Conservation (phyloP, 2,888 invertebrate species). For the Ochlodes sylvanus region DNA sequence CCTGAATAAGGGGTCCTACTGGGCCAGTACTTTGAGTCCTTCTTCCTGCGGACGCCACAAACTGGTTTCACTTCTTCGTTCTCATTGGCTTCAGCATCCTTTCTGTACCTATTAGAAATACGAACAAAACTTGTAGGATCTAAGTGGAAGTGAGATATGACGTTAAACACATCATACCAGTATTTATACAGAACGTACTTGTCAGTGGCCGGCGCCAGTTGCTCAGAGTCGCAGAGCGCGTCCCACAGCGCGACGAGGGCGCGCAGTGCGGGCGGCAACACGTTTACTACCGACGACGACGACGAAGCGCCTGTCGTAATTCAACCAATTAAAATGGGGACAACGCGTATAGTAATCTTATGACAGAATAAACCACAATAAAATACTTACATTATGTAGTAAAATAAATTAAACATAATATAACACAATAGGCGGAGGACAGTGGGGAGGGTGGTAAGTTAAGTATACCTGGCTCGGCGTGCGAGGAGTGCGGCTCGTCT, state of each 20-base stretch:
- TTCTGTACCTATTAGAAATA: constrained; percentile 53
- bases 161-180: too few relatives aligned
- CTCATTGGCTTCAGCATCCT: constrained; percentile 61
- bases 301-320: constrained; percentile 43
- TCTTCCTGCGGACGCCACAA: constrained; percentile 59
- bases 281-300: constrained; percentile 85
- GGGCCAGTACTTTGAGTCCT: constrained; percentile 58
- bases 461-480: constrained; percentile 26
- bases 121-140: too few relatives aligned
- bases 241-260: constrained; percentile 97
- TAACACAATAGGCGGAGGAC: too few relatives aligned
- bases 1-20: constrained; percentile 62
- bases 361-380: too few relatives aligned
- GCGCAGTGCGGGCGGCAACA: constrained; percentile 94
- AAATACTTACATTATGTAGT: too few relatives aligned
- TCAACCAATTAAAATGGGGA: too few relatives aligned
- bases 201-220: constrained; percentile 68
- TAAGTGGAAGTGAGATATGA: too few relatives aligned
- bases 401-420: too few relatives aligned
- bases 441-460: too few relatives aligned
- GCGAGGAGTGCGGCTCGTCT: constrained; percentile 61
- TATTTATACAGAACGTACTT: constrained; percentile 54
- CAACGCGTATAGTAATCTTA: too few relatives aligned
- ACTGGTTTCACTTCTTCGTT: constrained; percentile 54
- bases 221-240: constrained; percentile 87